A percentile compares a stretch with the other conserved stretches of the same genome.
phyloP scores from a whole-genome alignment of 2,888 invertebrate species.

The Cataglyphis albicans region DNA sequence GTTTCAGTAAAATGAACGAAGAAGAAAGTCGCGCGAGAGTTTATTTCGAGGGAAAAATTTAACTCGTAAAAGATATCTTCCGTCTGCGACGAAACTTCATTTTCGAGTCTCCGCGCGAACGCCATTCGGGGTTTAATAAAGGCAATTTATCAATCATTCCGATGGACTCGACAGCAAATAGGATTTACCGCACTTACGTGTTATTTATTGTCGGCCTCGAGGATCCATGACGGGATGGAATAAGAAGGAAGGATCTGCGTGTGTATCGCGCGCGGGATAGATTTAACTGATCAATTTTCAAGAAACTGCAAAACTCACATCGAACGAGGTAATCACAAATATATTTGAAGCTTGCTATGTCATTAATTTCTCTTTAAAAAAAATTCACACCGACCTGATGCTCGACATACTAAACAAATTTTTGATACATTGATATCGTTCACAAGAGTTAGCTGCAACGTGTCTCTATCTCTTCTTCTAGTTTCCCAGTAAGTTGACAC shows the following conservation, averaged over 20 bases:
- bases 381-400: neutral
- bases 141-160: slow-evolving; percentile 54
- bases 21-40: neutral
- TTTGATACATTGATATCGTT: neutral
- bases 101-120: slow-evolving; percentile 41
- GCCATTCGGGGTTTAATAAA: slow-evolving; percentile 44
- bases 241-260: slow-evolving; percentile 17
- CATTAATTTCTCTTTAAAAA: neutral
- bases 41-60: slow-evolving; percentile 1
- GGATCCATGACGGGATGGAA: slow-evolving; percentile 22
- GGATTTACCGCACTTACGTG: slow-evolving; percentile 27
- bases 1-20: neutral
- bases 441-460: neutral
- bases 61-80: slow-evolving; percentile 13
- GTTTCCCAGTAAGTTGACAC: slow-evolving; percentile 74
- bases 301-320: slow-evolving; percentile 16
- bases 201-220: slow-evolving; percentile 46
- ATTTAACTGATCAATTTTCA: slow-evolving; percentile 51
- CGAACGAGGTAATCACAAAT: slow-evolving; percentile 14
- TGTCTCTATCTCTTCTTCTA: slow-evolving; percentile 62
- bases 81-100: slow-evolving; percentile 34
- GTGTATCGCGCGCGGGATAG: slow-evolving; percentile 8
- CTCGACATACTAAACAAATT: neutral
- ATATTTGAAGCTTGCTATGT: neutral
- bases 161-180: slow-evolving; percentile 46